Base-by-base conservation (phyloP, 64 coral and sea anemone genomes). In the Exaiptasia diaphana region DNA sequence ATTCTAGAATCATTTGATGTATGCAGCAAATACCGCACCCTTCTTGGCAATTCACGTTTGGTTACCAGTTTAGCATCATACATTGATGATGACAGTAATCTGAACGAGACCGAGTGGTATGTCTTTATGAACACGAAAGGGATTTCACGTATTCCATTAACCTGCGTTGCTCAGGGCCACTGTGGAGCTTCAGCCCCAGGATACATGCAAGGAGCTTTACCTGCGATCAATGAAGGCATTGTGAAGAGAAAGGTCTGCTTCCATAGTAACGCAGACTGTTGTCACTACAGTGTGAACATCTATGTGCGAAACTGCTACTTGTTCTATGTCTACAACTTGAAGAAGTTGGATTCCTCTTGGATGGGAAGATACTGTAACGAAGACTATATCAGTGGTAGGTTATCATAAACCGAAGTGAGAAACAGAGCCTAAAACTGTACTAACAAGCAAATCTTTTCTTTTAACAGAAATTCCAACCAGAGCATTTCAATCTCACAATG, bases 281-380 rank as follows among this genome's bases (percentile, higher is more conserved):
- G 75, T 32, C 7, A 40, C 14, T 35, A 12, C 13, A 33, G 17
- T 1, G 21, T 15, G 0, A 12, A 1, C 10, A 61, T 62, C 32
- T 38, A 80, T 68, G 64, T 86, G 12, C 89, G 89, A 36, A 86
- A 80, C 7, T 92, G 89, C 35, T 33, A 20, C 45, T 59, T 26
- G 0, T 92, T 80, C 67, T 75, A 62, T 24, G 75, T 92, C 20
- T 92, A 86, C 55, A 74, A 86, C 5, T 76, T 92, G 17, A 45
- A 49, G 23, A 73, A 73, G 44, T 37, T 73, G 23, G 11, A 13
- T 40, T 10, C 23, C 30, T 73, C 69, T 40, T 73, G 69, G 69
- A 37, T 25, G 4, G 69, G 36, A 12, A 42, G 69, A 49, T 48
- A 73, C 18, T 73, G 69, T 32, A 40, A 30, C 11, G 41, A 73